Conservation (phyloP, 2,113 vertebrate genomes). For the Theristicus caerulescens region DNA sequence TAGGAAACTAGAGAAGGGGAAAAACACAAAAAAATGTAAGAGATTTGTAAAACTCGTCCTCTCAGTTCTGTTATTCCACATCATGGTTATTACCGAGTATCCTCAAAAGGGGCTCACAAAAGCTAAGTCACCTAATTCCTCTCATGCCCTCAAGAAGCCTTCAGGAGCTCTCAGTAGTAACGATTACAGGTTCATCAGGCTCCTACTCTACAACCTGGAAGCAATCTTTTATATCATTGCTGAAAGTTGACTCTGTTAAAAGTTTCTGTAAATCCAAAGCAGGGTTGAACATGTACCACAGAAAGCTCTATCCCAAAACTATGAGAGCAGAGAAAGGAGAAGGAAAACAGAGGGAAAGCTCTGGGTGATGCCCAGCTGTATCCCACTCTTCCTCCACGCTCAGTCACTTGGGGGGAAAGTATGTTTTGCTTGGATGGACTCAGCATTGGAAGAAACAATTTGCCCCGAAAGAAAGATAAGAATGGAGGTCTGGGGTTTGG, state of each 20-base stretch:
- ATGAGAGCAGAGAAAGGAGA: background rate
- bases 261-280: background rate
- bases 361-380: background rate
- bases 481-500: background rate
- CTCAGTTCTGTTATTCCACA: background rate
- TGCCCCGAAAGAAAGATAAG: background rate
- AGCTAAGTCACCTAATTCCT: background rate
- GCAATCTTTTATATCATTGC: background rate
- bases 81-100: accelerated
- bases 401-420: accelerated
- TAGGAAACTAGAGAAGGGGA: background rate
- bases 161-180: background rate
- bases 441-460: background rate
- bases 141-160: background rate
- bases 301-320: background rate
- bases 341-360: background rate
- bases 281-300: background rate
- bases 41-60: background rate
- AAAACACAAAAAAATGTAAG: background rate
- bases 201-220: background rate
- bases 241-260: background rate
- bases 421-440: background rate
- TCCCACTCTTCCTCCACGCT: background rate
- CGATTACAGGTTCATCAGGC: accelerated
- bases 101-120: background rate